Conservation (phyloP, 2,113 vertebrate genomes). For the Rhabdomys dilectus region DNA sequence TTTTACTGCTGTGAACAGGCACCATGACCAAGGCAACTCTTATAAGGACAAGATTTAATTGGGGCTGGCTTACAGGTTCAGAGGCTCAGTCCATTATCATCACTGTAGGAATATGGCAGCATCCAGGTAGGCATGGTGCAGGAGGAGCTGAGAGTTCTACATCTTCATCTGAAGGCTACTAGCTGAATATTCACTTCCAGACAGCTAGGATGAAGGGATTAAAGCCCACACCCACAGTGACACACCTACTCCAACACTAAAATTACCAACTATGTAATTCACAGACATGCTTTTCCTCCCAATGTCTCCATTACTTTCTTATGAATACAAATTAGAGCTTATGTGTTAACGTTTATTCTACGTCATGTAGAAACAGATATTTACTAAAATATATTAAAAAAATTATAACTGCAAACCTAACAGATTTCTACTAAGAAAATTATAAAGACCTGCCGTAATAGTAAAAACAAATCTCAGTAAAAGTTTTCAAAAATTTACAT, state of each 20-base stretch:
- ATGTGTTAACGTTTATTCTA: conserved; percentile 94
- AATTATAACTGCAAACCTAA: background rate
- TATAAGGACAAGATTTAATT: too few relatives aligned
- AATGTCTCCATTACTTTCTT: conserved; percentile 93
- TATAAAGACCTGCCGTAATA: background rate
- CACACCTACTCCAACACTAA: background rate
- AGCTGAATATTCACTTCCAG: too few relatives aligned
- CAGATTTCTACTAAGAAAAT: background rate
- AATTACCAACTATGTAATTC: background rate
- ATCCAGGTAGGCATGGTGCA: too few relatives aligned
- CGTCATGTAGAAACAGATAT: conserved; percentile 88
- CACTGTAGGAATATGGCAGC: too few relatives aligned
- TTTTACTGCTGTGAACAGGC: too few relatives aligned
- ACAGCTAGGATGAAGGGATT: too few relatives aligned
- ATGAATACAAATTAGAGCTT: conserved; percentile 92
- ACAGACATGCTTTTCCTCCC: conserved; percentile 87
- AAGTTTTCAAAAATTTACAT: background rate
- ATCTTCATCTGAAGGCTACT: too few relatives aligned
- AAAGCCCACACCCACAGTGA: too few relatives aligned
- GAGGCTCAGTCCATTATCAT: too few relatives aligned
- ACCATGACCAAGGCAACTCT: too few relatives aligned
- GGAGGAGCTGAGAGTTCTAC: too few relatives aligned
- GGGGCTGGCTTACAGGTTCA: too few relatives aligned
- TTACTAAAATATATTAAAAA: conserved; percentile 81
- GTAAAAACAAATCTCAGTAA: background rate